Evolutionary conservation across 2,888 invertebrate species (phyloP).

Genomic region (Melitaea athalia): DNA sequence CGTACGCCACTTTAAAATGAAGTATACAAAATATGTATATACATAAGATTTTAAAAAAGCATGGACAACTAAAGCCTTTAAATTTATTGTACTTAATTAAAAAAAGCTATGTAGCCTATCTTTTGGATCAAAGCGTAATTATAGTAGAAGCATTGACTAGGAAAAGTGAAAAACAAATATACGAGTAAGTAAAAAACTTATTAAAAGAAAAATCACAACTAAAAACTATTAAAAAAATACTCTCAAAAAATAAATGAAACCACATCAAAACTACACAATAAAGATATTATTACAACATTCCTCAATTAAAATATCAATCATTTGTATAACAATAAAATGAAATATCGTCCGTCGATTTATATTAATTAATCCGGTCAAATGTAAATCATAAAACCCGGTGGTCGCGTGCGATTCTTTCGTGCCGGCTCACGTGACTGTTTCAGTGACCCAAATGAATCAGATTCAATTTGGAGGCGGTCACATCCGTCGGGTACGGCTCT

Average conservation of each 20-base stretch:
- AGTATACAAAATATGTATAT: too few relatives aligned
- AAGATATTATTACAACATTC: neutral
- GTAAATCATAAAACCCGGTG: neutral
- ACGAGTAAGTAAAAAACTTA: too few relatives aligned
- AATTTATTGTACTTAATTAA: too few relatives aligned
- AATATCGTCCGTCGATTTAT: conserved; percentile 2
- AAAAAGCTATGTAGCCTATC: too few relatives aligned
- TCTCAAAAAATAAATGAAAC: neutral
- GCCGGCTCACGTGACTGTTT: conserved; percentile 65
- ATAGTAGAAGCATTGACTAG: too few relatives aligned
- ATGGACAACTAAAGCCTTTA: too few relatives aligned
- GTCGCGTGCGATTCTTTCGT: conserved; percentile 17
- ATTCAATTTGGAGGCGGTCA: conserved; percentile 67
- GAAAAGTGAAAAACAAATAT: too few relatives aligned
- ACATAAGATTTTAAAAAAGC: too few relatives aligned
- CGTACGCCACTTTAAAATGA: too few relatives aligned
- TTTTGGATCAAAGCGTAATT: too few relatives aligned
- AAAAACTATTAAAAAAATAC: too few relatives aligned
- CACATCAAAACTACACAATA: neutral
- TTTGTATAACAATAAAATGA: neutral
- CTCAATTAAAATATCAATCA: neutral
- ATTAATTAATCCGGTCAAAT: conserved; percentile 6
- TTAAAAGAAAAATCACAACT: too few relatives aligned
- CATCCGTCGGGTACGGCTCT: conserved; percentile 53
- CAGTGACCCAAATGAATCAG: conserved; percentile 68